These are phyloP conservation scores for Sebastes variabilis DNA, from an alignment of 2,797 vertebrate species.

Conservation along the genomic window DNA sequence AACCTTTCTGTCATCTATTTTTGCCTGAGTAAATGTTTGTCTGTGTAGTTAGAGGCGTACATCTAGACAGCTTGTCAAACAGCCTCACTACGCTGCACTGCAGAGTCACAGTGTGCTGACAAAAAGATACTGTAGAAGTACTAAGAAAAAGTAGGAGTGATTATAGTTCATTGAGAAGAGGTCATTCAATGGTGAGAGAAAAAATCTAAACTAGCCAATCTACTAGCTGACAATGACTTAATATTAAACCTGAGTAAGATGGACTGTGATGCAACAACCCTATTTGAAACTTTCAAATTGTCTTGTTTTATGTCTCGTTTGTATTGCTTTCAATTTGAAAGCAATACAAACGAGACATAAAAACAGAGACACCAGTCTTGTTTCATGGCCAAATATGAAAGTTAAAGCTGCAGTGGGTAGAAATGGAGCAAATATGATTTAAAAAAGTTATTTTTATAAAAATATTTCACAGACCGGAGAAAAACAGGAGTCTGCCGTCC, in stretches of 20 bases:
- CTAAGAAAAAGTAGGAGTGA: background rate
- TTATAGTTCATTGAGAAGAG: background rate
- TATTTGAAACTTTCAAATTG: background rate
- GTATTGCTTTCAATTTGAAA: background rate
- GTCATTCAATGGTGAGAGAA: background rate
- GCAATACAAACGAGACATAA: background rate
- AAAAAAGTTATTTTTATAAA: no score
- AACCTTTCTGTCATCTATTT: slow-evolving; percentile 25
- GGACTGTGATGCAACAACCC: background rate
- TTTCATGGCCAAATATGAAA: slow-evolving; percentile 1
- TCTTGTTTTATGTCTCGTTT: no score
- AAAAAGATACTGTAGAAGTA: background rate
- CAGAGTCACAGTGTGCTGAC: slow-evolving; percentile 8
- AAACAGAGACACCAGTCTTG: background rate
- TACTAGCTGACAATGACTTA: background rate
- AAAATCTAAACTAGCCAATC: background rate
- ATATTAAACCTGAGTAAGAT: background rate
- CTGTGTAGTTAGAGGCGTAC: slow-evolving; percentile 2
- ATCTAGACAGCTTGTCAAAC: slow-evolving; percentile 33
- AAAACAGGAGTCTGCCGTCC: no score
- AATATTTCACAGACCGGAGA: no score
- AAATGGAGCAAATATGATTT: no score
- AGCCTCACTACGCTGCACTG: slow-evolving; percentile 25
- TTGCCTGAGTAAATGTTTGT: slow-evolving; percentile 48
- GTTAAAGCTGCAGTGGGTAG: background rate